Percentiles rank a stretch among this genome's conserved stretches.
phyloP scores from a whole-genome alignment of 2,888 invertebrate species.

The Caenorhabditis sulstoni region DNA sequence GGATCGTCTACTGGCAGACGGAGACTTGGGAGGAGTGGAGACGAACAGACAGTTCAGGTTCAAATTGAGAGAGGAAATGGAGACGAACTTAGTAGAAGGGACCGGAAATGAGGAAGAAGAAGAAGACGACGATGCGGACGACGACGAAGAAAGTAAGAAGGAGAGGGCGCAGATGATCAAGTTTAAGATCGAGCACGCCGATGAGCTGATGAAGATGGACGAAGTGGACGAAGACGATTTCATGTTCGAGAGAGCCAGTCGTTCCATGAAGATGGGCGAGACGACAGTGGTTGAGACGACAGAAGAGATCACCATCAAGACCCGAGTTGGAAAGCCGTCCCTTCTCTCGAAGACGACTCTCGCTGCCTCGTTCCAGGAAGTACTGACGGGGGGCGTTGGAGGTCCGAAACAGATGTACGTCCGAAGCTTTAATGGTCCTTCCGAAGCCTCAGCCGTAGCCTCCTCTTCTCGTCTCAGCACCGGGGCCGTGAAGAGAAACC shows the following conservation, averaged over 20 bases:
- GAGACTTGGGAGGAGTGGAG: slow-evolving; percentile 68
- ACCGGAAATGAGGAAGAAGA: slow-evolving; percentile 40
- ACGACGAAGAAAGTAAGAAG: slow-evolving; percentile 47
- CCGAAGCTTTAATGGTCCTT: slow-evolving; percentile 16
- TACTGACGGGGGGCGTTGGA: slow-evolving; percentile 14
- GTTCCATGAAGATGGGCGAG: slow-evolving; percentile 29
- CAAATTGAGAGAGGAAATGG: slow-evolving; percentile 61
- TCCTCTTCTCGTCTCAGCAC: slow-evolving; percentile 8
- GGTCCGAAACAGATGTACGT: slow-evolving; percentile 63
- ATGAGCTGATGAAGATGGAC: slow-evolving; percentile 32
- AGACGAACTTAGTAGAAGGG: slow-evolving; percentile 21
- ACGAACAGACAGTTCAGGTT: slow-evolving; percentile 73
- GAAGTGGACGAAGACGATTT: slow-evolving; percentile 33
- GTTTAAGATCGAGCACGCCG: slow-evolving; percentile 49
- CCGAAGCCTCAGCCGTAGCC: not conserved
- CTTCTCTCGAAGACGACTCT: slow-evolving; percentile 41
- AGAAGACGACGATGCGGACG: slow-evolving; percentile 54
- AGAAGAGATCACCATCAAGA: slow-evolving; percentile 1
- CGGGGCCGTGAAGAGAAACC: slow-evolving; percentile 15
- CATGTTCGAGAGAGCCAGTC: slow-evolving; percentile 53
- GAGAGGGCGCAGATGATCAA: slow-evolving; percentile 51
- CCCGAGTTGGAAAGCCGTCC: slow-evolving; percentile 44
- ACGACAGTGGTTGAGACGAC: not conserved
- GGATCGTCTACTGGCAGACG: slow-evolving; percentile 73
- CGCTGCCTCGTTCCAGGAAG: slow-evolving; percentile 49